Conservation (phyloP, 2,797 vertebrate genomes). For the Saxicola maurus region DNA sequence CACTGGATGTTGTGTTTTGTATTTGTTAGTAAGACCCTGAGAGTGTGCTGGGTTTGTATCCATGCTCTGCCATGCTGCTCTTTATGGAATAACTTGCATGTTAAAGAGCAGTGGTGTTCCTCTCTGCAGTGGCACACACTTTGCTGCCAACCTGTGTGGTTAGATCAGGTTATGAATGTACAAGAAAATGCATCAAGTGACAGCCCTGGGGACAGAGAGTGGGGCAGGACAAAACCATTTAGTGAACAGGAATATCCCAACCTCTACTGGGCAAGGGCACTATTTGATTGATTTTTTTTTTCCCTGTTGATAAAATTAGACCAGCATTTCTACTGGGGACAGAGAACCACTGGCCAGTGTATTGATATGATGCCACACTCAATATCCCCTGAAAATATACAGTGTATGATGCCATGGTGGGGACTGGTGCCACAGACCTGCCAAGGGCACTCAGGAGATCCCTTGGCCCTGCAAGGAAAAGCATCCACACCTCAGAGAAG, state of each 20-base stretch:
- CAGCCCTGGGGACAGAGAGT: fast-evolving
- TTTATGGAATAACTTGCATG: background rate
- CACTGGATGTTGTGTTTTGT: background rate
- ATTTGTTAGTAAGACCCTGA: background rate
- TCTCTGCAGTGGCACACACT: background rate
- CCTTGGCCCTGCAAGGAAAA: background rate
- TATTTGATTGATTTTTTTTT: background rate
- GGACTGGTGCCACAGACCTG: background rate
- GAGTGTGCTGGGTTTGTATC: background rate
- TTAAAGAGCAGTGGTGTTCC: background rate
- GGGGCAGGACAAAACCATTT: background rate
- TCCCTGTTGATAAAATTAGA: background rate
- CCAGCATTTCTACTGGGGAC: background rate
- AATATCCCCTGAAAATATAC: background rate
- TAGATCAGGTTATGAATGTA: background rate
- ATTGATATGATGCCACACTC: background rate
- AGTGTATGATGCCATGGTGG: background rate
- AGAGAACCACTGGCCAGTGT: background rate
- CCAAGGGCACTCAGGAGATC: background rate
- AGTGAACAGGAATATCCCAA: background rate
- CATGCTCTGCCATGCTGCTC: background rate
- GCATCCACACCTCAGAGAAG: background rate
- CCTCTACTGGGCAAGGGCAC: background rate
- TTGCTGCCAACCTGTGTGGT: background rate
- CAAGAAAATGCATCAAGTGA: background rate